phyloP scores from a whole-genome alignment of 2,888 invertebrate genomes.

The Agrotis exclamationis region DNA sequence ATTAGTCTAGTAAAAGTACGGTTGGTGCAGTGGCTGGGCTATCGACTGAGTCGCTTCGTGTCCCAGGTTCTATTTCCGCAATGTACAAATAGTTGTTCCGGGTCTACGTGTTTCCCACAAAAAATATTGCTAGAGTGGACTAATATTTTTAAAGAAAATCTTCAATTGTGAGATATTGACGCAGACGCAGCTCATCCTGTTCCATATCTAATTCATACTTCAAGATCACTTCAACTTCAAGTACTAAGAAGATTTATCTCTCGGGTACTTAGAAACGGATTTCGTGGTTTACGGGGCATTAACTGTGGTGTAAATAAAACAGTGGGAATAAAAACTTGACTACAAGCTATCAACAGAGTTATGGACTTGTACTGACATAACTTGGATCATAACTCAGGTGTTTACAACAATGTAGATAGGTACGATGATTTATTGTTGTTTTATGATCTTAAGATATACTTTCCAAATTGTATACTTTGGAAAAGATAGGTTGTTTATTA shows the following conservation, averaged over 20 bases:
- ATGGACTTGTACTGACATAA: constrained; percentile 33
- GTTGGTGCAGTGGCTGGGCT: too few species aligned
- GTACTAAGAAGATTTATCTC: constrained; percentile 50
- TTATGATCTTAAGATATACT: constrained; percentile 7
- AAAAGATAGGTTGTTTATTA: too few species aligned
- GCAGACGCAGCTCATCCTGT: too few species aligned
- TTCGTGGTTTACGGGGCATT: constrained; percentile 49
- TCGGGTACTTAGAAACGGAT: constrained; percentile 47
- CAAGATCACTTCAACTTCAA: constrained; percentile 12
- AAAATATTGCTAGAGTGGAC: too few species aligned
- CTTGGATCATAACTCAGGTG: constrained; percentile 36
- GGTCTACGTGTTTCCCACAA: too few species aligned
- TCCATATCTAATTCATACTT: constrained; percentile 32
- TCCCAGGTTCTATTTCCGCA: too few species aligned
- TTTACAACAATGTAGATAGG: constrained; percentile 11
- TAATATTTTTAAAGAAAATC: too few species aligned
- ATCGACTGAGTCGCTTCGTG: too few species aligned
- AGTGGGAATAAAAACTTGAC: constrained; percentile 54
- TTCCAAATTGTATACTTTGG: neutral
- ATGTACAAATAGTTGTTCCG: too few species aligned
- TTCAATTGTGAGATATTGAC: too few species aligned
- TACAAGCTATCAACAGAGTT: constrained; percentile 47
- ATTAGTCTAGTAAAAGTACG: too few species aligned
- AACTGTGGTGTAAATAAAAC: constrained; percentile 58
- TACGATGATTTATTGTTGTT: constrained; percentile 27